These are phyloP conservation scores for Nowickia ferox DNA, from an alignment of 2,888 invertebrate genomes.

Conservation along the genomic window DNA sequence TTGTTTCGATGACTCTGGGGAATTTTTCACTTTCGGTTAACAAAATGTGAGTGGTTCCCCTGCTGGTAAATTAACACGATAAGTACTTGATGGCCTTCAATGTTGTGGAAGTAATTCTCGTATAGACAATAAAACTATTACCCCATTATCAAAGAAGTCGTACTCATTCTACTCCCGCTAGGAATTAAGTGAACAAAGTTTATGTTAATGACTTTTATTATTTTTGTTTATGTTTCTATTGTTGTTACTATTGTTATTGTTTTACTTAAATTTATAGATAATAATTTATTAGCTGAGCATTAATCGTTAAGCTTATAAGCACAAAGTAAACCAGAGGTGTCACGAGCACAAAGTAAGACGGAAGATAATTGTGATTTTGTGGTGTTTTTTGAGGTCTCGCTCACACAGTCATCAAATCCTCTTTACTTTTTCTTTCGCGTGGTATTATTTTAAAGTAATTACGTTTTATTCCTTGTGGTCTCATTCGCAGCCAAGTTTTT, in stretches of 20 bases:
- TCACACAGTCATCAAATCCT: too few species aligned
- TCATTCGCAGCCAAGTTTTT: too few species aligned
- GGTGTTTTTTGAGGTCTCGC: too few species aligned
- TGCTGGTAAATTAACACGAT: conserved; percentile 81
- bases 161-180: conserved; percentile 14
- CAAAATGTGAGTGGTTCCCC: conserved; percentile 46
- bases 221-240: conserved; percentile 31
- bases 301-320: conserved; percentile 15
- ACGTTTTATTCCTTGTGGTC: too few species aligned
- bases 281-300: conserved; percentile 51
- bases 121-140: conserved; percentile 69
- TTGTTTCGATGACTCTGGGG: conserved; percentile 57
- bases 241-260: conserved; percentile 10
- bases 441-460: too few species aligned
- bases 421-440: too few species aligned
- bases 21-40: conserved; percentile 63
- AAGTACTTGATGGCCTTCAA: conserved; percentile 81
- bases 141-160: conserved; percentile 57
- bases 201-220: conserved; percentile 53
- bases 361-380: too few species aligned
- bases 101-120: conserved; percentile 81
- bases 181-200: conserved; percentile 29
- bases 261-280: conserved; percentile 37
- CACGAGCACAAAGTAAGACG: too few species aligned
- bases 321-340: too few species aligned